Conservation (phyloP, 2,797 vertebrate species). For the Coracias cyanogaster region DNA sequence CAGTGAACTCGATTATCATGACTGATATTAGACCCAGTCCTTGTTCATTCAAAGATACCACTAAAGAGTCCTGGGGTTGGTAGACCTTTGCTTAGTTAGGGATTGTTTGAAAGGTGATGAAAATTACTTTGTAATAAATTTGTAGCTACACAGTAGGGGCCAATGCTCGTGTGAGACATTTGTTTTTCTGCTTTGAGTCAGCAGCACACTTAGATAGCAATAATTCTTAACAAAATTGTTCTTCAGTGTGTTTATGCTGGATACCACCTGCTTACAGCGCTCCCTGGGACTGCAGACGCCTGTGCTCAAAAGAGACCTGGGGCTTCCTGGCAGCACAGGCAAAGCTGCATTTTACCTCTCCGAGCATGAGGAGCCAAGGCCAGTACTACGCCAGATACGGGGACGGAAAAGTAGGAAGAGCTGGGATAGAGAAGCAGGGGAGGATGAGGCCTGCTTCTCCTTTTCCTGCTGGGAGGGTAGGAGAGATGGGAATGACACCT, state of each 20-base stretch:
- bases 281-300: not conserved
- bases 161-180: not conserved
- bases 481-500: not conserved
- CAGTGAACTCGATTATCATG: not conserved
- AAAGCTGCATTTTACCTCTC: not conserved
- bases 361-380: not conserved
- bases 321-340: not conserved
- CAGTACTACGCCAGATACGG: not conserved
- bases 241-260: fast-evolving
- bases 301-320: not conserved
- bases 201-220: not conserved
- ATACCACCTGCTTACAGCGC: fast-evolving
- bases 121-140: not conserved
- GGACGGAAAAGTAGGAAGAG: not conserved
- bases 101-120: not conserved
- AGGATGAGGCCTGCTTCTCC: not conserved
- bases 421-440: not conserved
- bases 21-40: not conserved
- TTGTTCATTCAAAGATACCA: not conserved
- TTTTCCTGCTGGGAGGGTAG: not conserved
- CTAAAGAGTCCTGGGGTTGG: not conserved
- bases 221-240: not conserved
- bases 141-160: not conserved
- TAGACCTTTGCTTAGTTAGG: not conserved
- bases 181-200: not conserved